Evolutionary conservation across 2,888 invertebrate genomes (phyloP).

Genomic region (Onchidella celtica): DNA sequence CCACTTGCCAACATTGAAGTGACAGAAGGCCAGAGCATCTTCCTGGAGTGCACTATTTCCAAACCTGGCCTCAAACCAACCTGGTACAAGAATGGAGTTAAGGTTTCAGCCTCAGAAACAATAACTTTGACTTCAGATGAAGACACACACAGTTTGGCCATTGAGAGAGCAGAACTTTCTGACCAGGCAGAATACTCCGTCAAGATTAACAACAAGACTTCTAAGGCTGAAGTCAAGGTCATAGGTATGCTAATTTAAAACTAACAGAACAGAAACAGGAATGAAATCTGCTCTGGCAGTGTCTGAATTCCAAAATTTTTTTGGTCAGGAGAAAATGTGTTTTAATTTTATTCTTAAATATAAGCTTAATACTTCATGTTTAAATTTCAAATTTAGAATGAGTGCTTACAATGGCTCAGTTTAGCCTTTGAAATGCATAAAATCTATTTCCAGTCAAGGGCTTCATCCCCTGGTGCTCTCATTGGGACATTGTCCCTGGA

Average conservation of each 20-base stretch:
- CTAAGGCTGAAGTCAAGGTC: conserved; percentile 89
- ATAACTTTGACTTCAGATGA: conserved; percentile 86
- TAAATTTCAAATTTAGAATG: too few relatives aligned
- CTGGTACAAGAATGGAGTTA: conserved; percentile 82
- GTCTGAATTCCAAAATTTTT: too few relatives aligned
- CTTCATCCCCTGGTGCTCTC: too few relatives aligned
- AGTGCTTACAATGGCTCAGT: too few relatives aligned
- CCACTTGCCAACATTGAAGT: conserved; percentile 70
- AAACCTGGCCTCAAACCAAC: conserved; percentile 71
- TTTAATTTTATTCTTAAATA: too few relatives aligned
- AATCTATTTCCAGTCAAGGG: too few relatives aligned
- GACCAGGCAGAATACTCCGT: conserved; percentile 91
- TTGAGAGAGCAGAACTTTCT: conserved; percentile 65
- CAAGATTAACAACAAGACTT: conserved; percentile 84
- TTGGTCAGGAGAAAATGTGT: too few relatives aligned
- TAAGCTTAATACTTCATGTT: too few relatives aligned
- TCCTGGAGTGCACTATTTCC: conserved; percentile 73
- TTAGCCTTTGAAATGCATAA: too few relatives aligned
- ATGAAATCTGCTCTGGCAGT: too few relatives aligned
- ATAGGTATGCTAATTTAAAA: conserved; percentile 83
- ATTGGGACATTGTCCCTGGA: too few relatives aligned
- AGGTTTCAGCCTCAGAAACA: conserved; percentile 90
- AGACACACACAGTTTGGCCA: conserved; percentile 67
- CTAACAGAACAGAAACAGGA: too few relatives aligned
- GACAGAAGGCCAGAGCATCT: conserved; percentile 71